phyloP scores from a whole-genome alignment of 2,888 invertebrate species.

The Parapristionchus giblindavisi region DNA sequence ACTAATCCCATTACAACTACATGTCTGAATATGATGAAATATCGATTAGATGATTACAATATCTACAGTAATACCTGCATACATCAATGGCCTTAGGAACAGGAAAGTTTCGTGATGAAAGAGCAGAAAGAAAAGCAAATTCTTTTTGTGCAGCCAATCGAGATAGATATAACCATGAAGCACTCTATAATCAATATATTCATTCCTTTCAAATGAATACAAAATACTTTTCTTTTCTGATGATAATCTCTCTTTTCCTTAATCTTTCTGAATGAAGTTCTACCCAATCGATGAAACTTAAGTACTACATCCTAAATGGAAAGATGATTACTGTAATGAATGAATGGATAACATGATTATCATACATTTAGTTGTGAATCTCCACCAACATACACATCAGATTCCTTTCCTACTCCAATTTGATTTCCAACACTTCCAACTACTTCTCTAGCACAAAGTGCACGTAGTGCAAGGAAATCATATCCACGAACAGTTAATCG shows the following conservation, averaged over 20 bases:
- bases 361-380: constrained; percentile 61
- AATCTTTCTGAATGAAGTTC: constrained; percentile 93
- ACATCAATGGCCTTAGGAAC: constrained; percentile 93
- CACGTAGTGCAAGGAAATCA: constrained; percentile 89
- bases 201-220: neutral
- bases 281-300: constrained; percentile 84
- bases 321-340: neutral
- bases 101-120: constrained; percentile 88
- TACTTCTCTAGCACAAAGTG: constrained; percentile 73
- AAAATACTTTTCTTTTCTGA: constrained; percentile 79
- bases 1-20: constrained; percentile 95
- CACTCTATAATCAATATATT: too few relatives aligned
- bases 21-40: constrained; percentile 74
- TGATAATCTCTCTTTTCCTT: constrained; percentile 97
- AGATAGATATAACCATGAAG: constrained; percentile 95
- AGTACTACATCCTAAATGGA: constrained; percentile 84
- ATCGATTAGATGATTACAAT: neutral
- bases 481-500: constrained; percentile 93
- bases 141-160: constrained; percentile 82
- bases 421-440: constrained; percentile 89
- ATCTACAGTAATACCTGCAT: constrained; percentile 74
- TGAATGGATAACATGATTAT: neutral
- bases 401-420: constrained; percentile 98
- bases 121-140: constrained; percentile 73
- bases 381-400: constrained; percentile 73